Conservation (phyloP, 2,113 vertebrate species). For the Columba livia region DNA sequence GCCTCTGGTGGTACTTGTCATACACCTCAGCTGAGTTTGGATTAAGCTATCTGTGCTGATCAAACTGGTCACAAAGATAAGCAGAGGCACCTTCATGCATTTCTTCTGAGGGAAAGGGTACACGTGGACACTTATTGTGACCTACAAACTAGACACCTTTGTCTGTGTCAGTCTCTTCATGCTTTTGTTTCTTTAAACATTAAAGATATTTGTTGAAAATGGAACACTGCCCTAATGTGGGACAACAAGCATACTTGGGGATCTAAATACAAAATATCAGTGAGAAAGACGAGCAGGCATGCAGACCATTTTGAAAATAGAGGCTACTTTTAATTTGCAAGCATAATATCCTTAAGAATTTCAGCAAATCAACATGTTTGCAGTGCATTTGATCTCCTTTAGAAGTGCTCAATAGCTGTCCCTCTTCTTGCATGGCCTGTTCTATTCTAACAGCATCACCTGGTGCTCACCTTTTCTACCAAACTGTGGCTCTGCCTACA, state of each 20-base stretch:
- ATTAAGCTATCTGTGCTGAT: neutral
- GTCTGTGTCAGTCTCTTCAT: neutral
- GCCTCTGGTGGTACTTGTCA: neutral
- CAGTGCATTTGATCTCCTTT: neutral
- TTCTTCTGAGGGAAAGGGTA: neutral
- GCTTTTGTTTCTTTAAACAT: neutral
- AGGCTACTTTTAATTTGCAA: neutral
- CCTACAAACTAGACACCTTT: neutral
- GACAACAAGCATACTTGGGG: neutral
- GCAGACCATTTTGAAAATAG: neutral
- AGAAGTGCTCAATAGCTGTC: neutral
- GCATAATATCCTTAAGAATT: neutral
- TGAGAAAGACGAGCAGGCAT: neutral
- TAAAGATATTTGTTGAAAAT: neutral
- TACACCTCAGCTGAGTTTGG: neutral
- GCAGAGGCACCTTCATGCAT: neutral
- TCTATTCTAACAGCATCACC: neutral
- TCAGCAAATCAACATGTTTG: neutral
- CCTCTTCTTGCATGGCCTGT: neutral
- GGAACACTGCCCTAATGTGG: neutral
- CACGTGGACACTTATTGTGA: neutral
- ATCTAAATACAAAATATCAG: neutral
- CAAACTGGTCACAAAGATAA: accelerated
- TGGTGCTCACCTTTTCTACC: neutral
- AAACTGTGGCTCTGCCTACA: neutral